Evolutionary conservation across 1,140 invertebrate species (phyloP).

Genomic region (Bombus superbus): DNA sequence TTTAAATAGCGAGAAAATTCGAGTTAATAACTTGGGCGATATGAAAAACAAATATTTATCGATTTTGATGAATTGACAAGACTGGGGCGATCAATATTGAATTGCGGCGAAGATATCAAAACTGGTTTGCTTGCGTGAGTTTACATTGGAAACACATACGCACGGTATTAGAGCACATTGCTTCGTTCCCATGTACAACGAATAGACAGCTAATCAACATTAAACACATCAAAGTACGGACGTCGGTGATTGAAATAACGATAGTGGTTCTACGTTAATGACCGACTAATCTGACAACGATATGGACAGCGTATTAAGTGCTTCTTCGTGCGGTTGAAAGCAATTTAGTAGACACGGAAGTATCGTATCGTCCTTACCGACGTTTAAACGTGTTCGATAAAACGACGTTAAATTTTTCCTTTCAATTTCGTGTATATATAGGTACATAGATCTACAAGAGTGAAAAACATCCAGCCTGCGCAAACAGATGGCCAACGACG

Average conservation of each 20-base stretch:
- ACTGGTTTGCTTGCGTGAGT: background rate
- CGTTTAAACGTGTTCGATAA: no score
- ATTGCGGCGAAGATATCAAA: background rate
- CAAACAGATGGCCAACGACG: no score
- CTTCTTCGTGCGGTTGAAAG: no score
- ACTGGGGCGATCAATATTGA: background rate
- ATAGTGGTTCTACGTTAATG: background rate
- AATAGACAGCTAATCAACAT: background rate
- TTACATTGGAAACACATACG: background rate
- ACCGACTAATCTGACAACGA: no score
- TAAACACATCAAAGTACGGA: background rate
- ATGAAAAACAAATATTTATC: constrained; percentile 1
- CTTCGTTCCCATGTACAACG: background rate
- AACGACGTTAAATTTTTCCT: no score
- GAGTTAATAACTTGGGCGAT: background rate
- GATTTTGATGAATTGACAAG: background rate
- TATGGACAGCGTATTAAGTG: no score
- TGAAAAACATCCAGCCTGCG: no score
- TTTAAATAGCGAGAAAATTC: no score
- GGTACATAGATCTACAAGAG: no score
- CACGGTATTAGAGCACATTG: background rate
- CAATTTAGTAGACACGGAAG: no score
- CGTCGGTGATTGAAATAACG: background rate
- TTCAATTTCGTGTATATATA: no score
- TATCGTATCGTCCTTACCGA: no score